These are phyloP conservation scores for Aphelocoma coerulescens DNA, from an alignment of 2,113 vertebrate species.

Conservation along the genomic window DNA sequence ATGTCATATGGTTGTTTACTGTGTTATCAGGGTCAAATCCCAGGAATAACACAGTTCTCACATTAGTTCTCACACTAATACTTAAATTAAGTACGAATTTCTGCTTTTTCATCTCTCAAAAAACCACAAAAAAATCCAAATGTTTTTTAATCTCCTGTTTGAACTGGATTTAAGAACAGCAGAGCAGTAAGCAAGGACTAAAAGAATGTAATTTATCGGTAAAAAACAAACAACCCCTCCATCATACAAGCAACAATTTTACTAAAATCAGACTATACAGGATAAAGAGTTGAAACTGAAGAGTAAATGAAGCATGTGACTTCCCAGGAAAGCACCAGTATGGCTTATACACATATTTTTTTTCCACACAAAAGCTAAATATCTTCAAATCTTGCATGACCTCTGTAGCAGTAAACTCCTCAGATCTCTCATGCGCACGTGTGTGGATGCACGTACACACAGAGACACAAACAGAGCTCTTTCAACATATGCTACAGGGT, in stretches of 20 bases:
- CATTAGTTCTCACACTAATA: background rate
- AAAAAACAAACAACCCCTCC: rapidly evolving
- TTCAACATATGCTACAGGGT: background rate
- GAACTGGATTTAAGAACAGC: background rate
- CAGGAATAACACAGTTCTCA: background rate
- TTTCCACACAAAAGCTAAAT: background rate
- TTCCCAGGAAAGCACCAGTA: background rate
- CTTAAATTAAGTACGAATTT: background rate
- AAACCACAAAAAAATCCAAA: background rate
- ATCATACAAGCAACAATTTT: background rate
- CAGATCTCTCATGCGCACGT: rapidly evolving
- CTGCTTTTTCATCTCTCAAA: background rate
- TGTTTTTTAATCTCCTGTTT: background rate
- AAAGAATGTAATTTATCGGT: background rate
- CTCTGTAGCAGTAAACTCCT: background rate
- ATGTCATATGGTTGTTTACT: background rate
- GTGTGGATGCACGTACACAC: rapidly evolving
- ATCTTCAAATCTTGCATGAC: background rate
- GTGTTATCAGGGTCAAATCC: background rate
- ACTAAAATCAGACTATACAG: background rate
- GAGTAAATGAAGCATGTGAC: background rate
- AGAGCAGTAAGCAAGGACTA: background rate
- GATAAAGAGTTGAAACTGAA: background rate
- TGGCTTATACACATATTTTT: rapidly evolving
- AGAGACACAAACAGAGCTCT: background rate